Percentiles rank a stretch among this genome's conserved stretches.
phyloP scores from a whole-genome alignment of 2,797 vertebrate species.

The Rhadinocentrus ornatus region DNA sequence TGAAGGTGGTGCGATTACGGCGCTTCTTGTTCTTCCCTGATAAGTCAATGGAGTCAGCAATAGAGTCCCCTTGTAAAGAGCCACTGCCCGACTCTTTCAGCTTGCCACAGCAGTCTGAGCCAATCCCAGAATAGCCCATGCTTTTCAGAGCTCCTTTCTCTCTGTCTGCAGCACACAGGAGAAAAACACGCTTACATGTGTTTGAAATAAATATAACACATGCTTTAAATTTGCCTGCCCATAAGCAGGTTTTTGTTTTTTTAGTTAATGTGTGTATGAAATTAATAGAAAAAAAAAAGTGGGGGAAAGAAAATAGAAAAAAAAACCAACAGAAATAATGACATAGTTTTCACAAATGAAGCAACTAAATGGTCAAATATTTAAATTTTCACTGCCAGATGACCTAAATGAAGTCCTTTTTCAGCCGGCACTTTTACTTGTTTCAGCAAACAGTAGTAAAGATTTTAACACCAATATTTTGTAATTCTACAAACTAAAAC shows the following conservation, averaged over 20 bases:
- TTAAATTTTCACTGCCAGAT: neutral
- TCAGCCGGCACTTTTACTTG: no score
- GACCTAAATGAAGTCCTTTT: neutral
- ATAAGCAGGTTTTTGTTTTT: neutral
- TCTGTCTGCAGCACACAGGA: slow-evolving; percentile 69
- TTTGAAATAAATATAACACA: neutral
- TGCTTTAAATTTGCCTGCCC: neutral
- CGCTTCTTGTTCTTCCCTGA: slow-evolving; percentile 92
- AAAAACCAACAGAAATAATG: neutral
- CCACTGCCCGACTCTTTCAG: slow-evolving; percentile 79
- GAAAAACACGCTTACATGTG: neutral
- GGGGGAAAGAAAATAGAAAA: neutral
- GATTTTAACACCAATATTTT: slow-evolving; percentile 1
- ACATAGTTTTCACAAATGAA: neutral
- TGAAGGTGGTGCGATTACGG: slow-evolving; percentile 94
- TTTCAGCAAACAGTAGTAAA: no score
- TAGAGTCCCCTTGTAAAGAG: slow-evolving; percentile 77
- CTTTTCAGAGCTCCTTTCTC: slow-evolving; percentile 85
- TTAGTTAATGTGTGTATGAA: neutral
- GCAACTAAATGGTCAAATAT: neutral
- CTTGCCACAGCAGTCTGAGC: slow-evolving; percentile 82
- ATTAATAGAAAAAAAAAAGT: neutral
- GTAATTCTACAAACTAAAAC: slow-evolving; percentile 2
- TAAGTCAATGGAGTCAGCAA: slow-evolving; percentile 86
- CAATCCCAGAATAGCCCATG: slow-evolving; percentile 81